These are phyloP conservation scores for Sesamia nonagrioides DNA, from an alignment of 1,140 invertebrate genomes.

Conservation along the genomic window DNA sequence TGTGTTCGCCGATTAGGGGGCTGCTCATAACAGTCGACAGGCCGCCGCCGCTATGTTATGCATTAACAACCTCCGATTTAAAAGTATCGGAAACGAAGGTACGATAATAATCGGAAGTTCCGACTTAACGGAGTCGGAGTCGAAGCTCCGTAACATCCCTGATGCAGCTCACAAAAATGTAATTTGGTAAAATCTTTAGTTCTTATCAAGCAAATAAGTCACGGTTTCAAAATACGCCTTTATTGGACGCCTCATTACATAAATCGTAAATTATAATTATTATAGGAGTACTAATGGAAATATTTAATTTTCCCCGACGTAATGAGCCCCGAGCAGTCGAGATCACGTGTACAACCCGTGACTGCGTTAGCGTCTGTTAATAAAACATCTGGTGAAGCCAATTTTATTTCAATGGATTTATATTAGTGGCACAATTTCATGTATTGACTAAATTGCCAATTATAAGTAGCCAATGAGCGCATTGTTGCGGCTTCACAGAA, in stretches of 20 bases:
- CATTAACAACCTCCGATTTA: too few species aligned
- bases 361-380: not conserved
- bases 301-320: conserved; percentile 15
- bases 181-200: not conserved
- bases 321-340: not conserved
- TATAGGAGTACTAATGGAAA: conserved; percentile 8
- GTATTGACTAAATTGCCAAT: conserved; percentile 29
- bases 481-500: conserved; percentile 9
- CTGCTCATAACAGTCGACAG: too few species aligned
- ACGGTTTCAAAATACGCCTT: not conserved
- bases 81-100: too few species aligned
- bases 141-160: too few species aligned
- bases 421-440: conserved; percentile 21
- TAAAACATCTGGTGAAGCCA: conserved; percentile 16
- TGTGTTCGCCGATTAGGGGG: too few species aligned
- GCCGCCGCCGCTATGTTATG: too few species aligned
- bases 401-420: conserved; percentile 7
- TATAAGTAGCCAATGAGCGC: conserved; percentile 10
- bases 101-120: too few species aligned
- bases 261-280: conserved; percentile 28
- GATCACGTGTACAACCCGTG: conserved; percentile 13
- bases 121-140: too few species aligned
- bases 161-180: not conserved
- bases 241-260: not conserved
- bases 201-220: not conserved